A percentile compares a stretch with the other conserved stretches of the same genome.
Evolutionary conservation across 2,113 vertebrate species (phyloP).

Genomic region (Gadus macrocephalus): DNA sequence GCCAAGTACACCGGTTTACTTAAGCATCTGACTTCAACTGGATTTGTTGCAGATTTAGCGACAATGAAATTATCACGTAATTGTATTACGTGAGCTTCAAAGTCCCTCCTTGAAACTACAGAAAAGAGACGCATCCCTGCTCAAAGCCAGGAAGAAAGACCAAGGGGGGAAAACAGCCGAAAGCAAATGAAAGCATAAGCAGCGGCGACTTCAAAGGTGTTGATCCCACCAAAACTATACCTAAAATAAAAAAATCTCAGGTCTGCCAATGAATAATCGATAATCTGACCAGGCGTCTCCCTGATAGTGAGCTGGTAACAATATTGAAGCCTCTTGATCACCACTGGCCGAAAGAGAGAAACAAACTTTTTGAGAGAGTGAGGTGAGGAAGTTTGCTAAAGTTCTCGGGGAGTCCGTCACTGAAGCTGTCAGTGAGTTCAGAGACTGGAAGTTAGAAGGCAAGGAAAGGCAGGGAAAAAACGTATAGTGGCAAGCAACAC

Average conservation of each 20-base stretch:
- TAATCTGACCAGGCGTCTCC: neutral
- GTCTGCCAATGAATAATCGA: neutral
- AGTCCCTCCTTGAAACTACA: neutral
- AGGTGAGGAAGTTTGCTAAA: slow-evolving; percentile 7
- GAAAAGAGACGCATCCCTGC: neutral
- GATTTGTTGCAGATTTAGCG: neutral
- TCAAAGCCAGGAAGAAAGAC: neutral
- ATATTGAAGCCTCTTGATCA: neutral
- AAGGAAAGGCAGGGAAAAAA: slow-evolving; percentile 2
- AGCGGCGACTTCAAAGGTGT: too few species aligned
- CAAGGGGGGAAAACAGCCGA: too few species aligned
- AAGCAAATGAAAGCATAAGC: too few species aligned
- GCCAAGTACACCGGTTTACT: neutral
- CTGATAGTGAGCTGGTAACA: neutral
- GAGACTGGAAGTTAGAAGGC: slow-evolving; percentile 11
- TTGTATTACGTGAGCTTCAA: neutral
- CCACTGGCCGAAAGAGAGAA: neutral
- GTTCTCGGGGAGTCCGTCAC: neutral
- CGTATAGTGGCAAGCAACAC: slow-evolving; percentile 2
- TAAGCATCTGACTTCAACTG: neutral
- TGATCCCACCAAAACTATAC: neutral
- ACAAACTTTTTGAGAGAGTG: neutral
- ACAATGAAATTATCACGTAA: neutral
- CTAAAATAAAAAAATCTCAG: neutral
- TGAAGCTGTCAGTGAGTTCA: slow-evolving; percentile 2